Evolutionary conservation across 2,797 vertebrate genomes (phyloP).

Genomic region (Xenopus petersii): DNA sequence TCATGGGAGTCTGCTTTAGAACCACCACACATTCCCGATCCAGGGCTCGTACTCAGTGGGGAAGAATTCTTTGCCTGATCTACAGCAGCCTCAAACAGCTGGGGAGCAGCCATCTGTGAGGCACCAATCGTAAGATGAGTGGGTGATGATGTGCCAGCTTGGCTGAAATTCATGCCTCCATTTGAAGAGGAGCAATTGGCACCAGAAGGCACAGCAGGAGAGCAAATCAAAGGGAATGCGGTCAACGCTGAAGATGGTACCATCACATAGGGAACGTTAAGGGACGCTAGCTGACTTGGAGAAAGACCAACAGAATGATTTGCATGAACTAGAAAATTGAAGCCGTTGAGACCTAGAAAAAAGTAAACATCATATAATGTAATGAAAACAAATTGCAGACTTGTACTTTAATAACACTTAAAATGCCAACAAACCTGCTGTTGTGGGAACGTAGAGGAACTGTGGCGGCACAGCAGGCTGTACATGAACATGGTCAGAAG

Average conservation of each 20-base stretch:
- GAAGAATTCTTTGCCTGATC: slow-evolving; percentile 49
- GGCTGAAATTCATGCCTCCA: slow-evolving; percentile 63
- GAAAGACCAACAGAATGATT: slow-evolving; percentile 64
- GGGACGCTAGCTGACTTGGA: slow-evolving; percentile 62
- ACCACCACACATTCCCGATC: slow-evolving; percentile 51
- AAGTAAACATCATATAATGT: slow-evolving; percentile 26
- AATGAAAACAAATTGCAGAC: too few species aligned
- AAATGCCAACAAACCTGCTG: slow-evolving; percentile 64
- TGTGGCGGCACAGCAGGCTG: slow-evolving; percentile 62
- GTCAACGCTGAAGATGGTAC: slow-evolving; percentile 73
- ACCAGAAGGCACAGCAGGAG: slow-evolving; percentile 62
- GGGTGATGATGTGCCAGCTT: slow-evolving; percentile 66
- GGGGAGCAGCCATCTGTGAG: slow-evolving; percentile 59
- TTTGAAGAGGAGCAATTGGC: slow-evolving; percentile 52
- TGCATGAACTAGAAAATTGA: slow-evolving; percentile 79
- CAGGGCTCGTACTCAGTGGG: slow-evolving; percentile 60
- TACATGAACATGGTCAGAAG: slow-evolving; percentile 48
- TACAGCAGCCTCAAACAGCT: slow-evolving; percentile 32
- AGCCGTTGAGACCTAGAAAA: slow-evolving; percentile 77
- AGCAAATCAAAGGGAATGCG: slow-evolving; percentile 74
- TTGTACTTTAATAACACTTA: too few species aligned
- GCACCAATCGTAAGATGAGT: slow-evolving; percentile 71
- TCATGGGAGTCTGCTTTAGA: slow-evolving; percentile 61
- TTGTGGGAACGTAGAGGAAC: slow-evolving; percentile 80
- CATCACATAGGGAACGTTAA: slow-evolving; percentile 81